Evolutionary conservation across 2,797 vertebrate species (phyloP).

Genomic region (Sebastes steindachneri): DNA sequence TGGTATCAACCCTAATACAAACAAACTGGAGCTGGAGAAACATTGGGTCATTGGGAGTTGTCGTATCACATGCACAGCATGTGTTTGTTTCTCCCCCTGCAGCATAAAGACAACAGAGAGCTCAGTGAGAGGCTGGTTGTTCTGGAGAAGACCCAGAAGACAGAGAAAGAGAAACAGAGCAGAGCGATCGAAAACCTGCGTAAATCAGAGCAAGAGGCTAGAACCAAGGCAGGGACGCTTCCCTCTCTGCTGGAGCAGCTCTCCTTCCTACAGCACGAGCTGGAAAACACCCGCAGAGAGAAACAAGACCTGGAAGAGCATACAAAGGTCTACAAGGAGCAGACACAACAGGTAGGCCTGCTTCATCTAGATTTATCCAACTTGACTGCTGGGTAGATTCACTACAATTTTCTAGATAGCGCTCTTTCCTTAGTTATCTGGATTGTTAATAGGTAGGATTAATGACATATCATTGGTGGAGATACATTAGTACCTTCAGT

Average conservation of each 20-base stretch:
- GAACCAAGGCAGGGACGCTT: conserved; percentile 80
- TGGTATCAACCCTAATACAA: background rate
- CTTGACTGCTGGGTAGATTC: background rate
- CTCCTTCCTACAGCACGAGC: conserved; percentile 86
- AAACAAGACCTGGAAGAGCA: conserved; percentile 85
- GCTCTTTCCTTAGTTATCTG: background rate
- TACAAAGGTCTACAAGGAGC: conserved; percentile 83
- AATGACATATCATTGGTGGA: background rate
- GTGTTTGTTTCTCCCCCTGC: conserved; percentile 54
- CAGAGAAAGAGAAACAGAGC: conserved; percentile 87
- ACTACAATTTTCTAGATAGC: background rate
- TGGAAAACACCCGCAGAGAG: conserved; percentile 85
- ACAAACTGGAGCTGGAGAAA: background rate
- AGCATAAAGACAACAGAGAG: conserved; percentile 94
- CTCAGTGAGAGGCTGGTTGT: conserved; percentile 86
- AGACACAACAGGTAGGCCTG: conserved; percentile 85
- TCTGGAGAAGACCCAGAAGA: conserved; percentile 79
- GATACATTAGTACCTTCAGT: background rate
- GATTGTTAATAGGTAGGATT: background rate
- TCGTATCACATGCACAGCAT: conserved; percentile 69
- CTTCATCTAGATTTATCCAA: background rate
- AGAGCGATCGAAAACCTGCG: conserved; percentile 87
- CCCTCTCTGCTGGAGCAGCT: conserved; percentile 91
- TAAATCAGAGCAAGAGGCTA: conserved; percentile 86
- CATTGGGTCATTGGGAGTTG: conserved; percentile 48